Base-by-base conservation (phyloP, 2,797 vertebrate genomes). In the Microcaecilia unicolor region DNA sequence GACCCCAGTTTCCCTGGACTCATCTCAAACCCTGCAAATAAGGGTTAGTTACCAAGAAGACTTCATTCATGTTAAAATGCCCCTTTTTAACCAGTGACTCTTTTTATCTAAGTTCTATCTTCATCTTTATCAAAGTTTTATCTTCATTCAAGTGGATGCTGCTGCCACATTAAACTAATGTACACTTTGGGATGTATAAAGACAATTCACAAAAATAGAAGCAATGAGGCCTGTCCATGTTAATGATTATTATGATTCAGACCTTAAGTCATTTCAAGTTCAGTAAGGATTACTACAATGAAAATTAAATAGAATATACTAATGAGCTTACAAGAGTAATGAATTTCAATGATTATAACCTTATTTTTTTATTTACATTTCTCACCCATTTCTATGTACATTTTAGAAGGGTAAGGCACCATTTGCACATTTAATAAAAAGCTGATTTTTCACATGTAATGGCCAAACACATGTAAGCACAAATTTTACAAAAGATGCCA, bases 381-480 rank as follows among this genome's bases (percentile, higher is more conserved):
- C 37, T 23, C 8, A 4, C 26, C 9, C 25, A 37, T 26, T 10
- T 34, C 38, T 38, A 9, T 44, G 8, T n/a, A n/a, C n/a, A n/a
- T n/a, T n/a, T n/a, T n/a, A n/a, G n/a, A n/a, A n/a, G n/a, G n/a
- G n/a, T n/a, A n/a, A n/a, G n/a, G n/a, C 3, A n/a, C 1, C 2
- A 3, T 3, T 37, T 28, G 22, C 28, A 22, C 8, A 29, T 17
- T 15, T n/a, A 3, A 23, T 28, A 10, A 7, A 3, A 15, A 18
- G 4, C 7, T 30, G 10, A 11, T 31, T 31, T 43, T 33, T 28
- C 39, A 9, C 12, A 31, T 25, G 28, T 35, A 27, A 35, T 10
- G 18, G 32, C 4, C 9, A n/a, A n/a, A n/a, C n/a, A n/a, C n/a
- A n/a, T n/a, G n/a, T n/a, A n/a, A n/a, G n/a, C n/a, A n/a, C n/a